Evolutionary conservation across 92 coral and sea anemone species (phyloP).

Genomic region (Heliopora coerulea): DNA sequence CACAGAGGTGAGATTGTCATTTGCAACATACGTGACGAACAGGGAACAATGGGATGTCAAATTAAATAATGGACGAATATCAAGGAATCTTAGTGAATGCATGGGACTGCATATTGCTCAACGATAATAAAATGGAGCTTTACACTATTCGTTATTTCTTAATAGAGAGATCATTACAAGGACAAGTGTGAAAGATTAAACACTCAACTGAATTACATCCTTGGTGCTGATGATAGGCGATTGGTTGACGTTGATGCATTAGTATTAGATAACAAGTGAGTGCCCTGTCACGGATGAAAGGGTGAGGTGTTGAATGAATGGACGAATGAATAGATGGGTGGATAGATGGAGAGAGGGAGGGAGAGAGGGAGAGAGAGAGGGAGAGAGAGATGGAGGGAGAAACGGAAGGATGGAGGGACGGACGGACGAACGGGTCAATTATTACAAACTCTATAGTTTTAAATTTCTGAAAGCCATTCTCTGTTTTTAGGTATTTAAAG

Average conservation of each 20-base stretch:
- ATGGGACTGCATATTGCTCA: too few species aligned
- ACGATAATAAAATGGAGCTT: too few species aligned
- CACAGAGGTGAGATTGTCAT: conserved; percentile 64
- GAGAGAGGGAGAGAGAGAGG: background rate
- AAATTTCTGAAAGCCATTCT: too few species aligned
- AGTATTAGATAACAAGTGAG: conserved; percentile 91
- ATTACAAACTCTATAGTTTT: background rate
- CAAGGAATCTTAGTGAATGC: too few species aligned
- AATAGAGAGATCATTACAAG: conserved; percentile 79
- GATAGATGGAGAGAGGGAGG: background rate
- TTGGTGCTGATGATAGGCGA: conserved; percentile 94
- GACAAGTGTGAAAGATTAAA: conserved; percentile 91
- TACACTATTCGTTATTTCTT: background rate
- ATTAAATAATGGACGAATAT: too few species aligned
- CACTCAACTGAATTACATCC: conserved; percentile 88
- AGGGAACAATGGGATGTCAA: too few species aligned
- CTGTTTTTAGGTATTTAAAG: conserved; percentile 69
- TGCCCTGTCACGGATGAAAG: background rate
- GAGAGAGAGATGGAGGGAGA: background rate
- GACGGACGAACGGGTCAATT: background rate
- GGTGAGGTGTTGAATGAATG: too few species aligned
- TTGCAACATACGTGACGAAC: too few species aligned
- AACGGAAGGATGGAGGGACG: too few species aligned
- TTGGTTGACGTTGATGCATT: conserved; percentile 93
- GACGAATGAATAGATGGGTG: background rate